phyloP scores from a whole-genome alignment of 2,888 invertebrate genomes.

The Hypena proboscidalis region DNA sequence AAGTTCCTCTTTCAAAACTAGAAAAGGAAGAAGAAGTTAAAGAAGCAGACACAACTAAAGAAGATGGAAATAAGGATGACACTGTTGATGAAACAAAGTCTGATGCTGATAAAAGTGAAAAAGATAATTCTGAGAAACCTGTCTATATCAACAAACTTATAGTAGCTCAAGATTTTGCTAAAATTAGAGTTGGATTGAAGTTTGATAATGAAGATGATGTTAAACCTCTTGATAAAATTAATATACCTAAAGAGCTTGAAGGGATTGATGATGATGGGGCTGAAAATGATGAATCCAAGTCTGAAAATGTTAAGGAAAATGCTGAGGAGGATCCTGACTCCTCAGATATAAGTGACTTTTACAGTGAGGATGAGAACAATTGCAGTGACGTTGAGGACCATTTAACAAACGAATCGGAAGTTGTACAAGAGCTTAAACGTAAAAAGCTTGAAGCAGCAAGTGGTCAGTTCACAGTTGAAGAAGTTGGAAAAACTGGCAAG shows the following conservation, averaged over 20 bases:
- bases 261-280: constrained; percentile 75
- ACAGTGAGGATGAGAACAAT: constrained; percentile 87
- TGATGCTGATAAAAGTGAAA: constrained; percentile 47
- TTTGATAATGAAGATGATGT: constrained; percentile 88
- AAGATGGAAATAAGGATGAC: constrained; percentile 55
- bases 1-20: constrained; percentile 86
- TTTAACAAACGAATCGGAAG: constrained; percentile 74
- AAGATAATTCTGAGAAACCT: constrained; percentile 57
- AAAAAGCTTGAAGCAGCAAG: constrained; percentile 81
- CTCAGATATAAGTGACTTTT: constrained; percentile 88
- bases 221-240: constrained; percentile 84
- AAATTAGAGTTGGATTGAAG: constrained; percentile 90
- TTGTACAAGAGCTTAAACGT: constrained; percentile 76
- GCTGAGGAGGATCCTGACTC: constrained; percentile 78
- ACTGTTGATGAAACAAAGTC: constrained; percentile 55
- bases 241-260: constrained; percentile 69
- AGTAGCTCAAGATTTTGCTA: constrained; percentile 92
- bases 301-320: constrained; percentile 49
- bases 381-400: constrained; percentile 82
- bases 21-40: constrained; percentile 50
- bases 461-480: constrained; percentile 83
- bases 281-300: constrained; percentile 45
- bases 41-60: constrained; percentile 35
- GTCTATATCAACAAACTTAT: constrained; percentile 75
- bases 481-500: constrained; percentile 70